Conservation (phyloP, 2,888 invertebrate genomes). For the Scaptomyza cyrtandrae region DNA sequence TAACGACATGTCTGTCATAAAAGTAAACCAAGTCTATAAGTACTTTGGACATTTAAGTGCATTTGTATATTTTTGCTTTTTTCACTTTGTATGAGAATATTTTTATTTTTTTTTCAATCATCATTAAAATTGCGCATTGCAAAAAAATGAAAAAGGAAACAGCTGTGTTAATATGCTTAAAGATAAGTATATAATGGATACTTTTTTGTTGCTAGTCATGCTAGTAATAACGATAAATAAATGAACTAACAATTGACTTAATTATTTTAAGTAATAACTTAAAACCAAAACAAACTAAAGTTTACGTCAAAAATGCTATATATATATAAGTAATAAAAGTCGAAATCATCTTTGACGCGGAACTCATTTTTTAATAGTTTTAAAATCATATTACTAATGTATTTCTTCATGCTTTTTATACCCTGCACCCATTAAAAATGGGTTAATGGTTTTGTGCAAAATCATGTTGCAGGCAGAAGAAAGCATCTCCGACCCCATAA, state of each 20-base stretch:
- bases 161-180: background rate
- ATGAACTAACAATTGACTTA: background rate
- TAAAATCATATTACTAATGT: too few relatives aligned
- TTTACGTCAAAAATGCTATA: background rate
- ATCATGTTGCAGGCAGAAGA: too few relatives aligned
- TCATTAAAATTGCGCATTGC: background rate
- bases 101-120: background rate
- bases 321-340: background rate
- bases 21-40: background rate
- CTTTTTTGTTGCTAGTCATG: background rate
- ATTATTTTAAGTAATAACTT: background rate
- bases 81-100: background rate
- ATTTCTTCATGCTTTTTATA: too few relatives aligned
- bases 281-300: background rate
- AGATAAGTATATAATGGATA: background rate
- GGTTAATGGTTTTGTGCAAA: too few relatives aligned
- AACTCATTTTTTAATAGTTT: too few relatives aligned
- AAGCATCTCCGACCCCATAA: too few relatives aligned
- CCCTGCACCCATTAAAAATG: too few relatives aligned
- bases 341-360: background rate
- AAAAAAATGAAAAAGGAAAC: background rate
- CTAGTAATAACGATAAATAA: background rate
- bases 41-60: background rate
- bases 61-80: background rate
- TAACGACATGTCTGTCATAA: background rate